Evolutionary conservation across 2,888 invertebrate species (phyloP), one percentile per base, ranked within the genome.

Genomic region (Crepidodera aurea): DNA sequence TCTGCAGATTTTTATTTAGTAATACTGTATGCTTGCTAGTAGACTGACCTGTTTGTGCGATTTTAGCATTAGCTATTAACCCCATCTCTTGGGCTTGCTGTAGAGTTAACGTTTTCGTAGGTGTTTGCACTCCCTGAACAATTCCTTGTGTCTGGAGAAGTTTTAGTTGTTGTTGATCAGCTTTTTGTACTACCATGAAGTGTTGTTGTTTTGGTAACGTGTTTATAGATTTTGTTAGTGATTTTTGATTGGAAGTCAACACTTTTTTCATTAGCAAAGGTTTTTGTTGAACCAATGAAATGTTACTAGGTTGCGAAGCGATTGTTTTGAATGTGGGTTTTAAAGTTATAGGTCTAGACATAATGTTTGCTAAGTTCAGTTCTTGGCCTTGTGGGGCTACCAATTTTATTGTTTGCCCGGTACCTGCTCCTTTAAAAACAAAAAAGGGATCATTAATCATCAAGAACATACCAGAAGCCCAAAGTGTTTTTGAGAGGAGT

Each of bases 81-180:
- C 87, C 87, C 84, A 87, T 84, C 73, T 87, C 86, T 69, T 86
- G 85, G 0, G 88, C 88, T 74, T 88, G 87, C 34, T 87, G 85
- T 51, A 89, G 78, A 8, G 88, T 87, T 46, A 88, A 85, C 0
- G 88, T 86, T 78, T 88, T 88, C 4, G 87, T 79, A 1, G 83
- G 79, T 55, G 77, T 81, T 29, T 80, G 73, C 16, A 82, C 68
- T 32, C 74, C 68, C 27, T 69, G 58, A 16, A 69, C 69, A 1
- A 68, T 63, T 4, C 68, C 69, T 37, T 62, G 67, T 12, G 75
- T 57, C 68, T 69, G 72, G 40, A 78, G 65, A 7, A 76, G 48
- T 55, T 75, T 77, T 1, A 77, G 39, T 42, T 71, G 69, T 44
- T 73, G 73, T 40, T 68, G 68, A 39, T 66, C 65, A 5, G 73